Evolutionary conservation across 2,797 vertebrate species (phyloP).

Genomic region (Spheniscus humboldti): DNA sequence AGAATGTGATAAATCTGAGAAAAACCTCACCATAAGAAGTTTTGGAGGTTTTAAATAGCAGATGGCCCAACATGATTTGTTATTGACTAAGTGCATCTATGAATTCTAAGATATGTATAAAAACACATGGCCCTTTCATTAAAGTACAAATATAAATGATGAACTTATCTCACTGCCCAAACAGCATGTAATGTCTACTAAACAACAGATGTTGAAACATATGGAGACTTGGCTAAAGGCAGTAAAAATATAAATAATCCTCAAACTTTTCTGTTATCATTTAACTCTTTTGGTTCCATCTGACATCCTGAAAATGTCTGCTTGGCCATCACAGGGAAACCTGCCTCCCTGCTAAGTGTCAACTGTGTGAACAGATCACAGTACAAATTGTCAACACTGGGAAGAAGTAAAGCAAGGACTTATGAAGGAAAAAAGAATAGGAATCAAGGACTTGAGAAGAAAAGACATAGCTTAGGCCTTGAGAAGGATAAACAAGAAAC

Average conservation of each 20-base stretch:
- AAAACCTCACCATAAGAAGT: not conserved
- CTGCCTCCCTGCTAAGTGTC: not conserved
- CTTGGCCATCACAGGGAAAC: not conserved
- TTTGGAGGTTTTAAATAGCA: not conserved
- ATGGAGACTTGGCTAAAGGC: not conserved
- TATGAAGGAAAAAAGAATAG: not conserved
- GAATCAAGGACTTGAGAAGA: not conserved
- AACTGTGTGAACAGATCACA: not conserved
- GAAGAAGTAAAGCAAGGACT: not conserved
- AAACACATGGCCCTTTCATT: not conserved
- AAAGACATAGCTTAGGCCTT: not conserved
- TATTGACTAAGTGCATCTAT: not conserved
- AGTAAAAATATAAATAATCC: not conserved
- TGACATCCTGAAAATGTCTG: not conserved
- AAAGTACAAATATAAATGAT: not conserved
- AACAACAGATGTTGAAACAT: slow-evolving; percentile 12
- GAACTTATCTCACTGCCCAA: not conserved
- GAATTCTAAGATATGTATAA: not conserved
- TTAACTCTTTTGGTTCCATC: not conserved
- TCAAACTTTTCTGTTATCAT: not conserved
- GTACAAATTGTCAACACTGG: not conserved
- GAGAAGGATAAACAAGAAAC: not conserved
- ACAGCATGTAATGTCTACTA: not conserved
- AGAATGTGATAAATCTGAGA: not conserved
- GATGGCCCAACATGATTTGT: not conserved